Conservation (phyloP, 2,888 invertebrate genomes). For the Opisthograptis luteolata region DNA sequence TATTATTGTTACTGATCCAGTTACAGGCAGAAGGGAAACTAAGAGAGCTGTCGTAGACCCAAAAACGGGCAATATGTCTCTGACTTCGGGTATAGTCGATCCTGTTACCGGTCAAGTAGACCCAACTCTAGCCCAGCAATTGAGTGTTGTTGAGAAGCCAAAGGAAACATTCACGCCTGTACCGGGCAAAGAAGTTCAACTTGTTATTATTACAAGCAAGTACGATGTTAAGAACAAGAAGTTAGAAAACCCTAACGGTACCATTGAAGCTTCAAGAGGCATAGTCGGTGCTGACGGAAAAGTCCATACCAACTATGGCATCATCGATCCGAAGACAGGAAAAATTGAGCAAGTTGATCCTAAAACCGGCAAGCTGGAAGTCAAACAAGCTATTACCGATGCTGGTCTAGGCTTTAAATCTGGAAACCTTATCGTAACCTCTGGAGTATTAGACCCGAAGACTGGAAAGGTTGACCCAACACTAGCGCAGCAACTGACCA, state of each 20-base stretch:
- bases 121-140: slow-evolving; percentile 79
- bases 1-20: slow-evolving; percentile 80
- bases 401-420: slow-evolving; percentile 82
- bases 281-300: slow-evolving; percentile 65
- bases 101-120: slow-evolving; percentile 81
- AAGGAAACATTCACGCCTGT: slow-evolving; percentile 58
- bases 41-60: slow-evolving; percentile 86
- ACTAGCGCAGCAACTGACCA: slow-evolving; percentile 83
- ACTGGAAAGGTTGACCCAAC: slow-evolving; percentile 82
- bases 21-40: slow-evolving; percentile 84
- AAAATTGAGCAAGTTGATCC: slow-evolving; percentile 79
- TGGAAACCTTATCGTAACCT: slow-evolving; percentile 78
- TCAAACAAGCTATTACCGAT: slow-evolving; percentile 80
- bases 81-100: slow-evolving; percentile 79
- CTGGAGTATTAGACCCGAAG: slow-evolving; percentile 83
- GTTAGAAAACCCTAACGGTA: slow-evolving; percentile 80
- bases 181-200: slow-evolving; percentile 70
- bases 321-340: slow-evolving; percentile 82
- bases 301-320: slow-evolving; percentile 79
- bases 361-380: slow-evolving; percentile 80
- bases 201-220: slow-evolving; percentile 79
- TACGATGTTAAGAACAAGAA: slow-evolving; percentile 81
- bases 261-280: slow-evolving; percentile 75
- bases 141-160: slow-evolving; percentile 59
- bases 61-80: slow-evolving; percentile 82